Conservation (phyloP, 2,797 vertebrate genomes). For the Podargus strigoides region DNA sequence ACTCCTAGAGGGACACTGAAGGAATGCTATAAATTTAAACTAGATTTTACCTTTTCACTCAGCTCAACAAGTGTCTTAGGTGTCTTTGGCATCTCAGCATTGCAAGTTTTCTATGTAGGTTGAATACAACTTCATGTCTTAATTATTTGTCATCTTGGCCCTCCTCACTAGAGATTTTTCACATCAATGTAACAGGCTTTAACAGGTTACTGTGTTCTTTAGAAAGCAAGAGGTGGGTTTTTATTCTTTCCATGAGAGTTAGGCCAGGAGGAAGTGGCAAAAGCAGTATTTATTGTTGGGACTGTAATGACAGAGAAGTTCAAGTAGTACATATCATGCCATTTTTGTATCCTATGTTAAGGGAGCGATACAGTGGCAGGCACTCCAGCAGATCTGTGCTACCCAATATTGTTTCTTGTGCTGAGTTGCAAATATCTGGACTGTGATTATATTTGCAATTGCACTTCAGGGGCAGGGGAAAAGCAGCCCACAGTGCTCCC, state of each 20-base stretch:
- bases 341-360: not conserved
- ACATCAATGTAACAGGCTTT: not conserved
- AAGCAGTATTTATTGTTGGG: not conserved
- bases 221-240: not conserved
- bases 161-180: slow-evolving; percentile 39
- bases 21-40: slow-evolving; percentile 82
- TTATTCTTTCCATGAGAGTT: not conserved
- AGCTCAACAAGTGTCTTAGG: slow-evolving; percentile 77
- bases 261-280: not conserved
- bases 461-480: not conserved
- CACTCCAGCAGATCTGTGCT: not conserved
- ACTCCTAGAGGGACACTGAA: slow-evolving; percentile 82
- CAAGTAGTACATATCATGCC: not conserved
- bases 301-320: not conserved
- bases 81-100: slow-evolving; percentile 70
- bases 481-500: not conserved
- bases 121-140: slow-evolving; percentile 42
- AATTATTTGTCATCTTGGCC: slow-evolving; percentile 61
- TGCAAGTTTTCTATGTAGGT: slow-evolving; percentile 41
- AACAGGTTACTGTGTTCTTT: not conserved
- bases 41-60: slow-evolving; percentile 80
- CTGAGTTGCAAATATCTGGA: slow-evolving; percentile 14
- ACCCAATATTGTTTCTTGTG: not conserved
- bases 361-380: not conserved
- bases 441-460: not conserved